Evolutionary conservation across 1,140 invertebrate species (phyloP).

Genomic region (Euwallacea similis): DNA sequence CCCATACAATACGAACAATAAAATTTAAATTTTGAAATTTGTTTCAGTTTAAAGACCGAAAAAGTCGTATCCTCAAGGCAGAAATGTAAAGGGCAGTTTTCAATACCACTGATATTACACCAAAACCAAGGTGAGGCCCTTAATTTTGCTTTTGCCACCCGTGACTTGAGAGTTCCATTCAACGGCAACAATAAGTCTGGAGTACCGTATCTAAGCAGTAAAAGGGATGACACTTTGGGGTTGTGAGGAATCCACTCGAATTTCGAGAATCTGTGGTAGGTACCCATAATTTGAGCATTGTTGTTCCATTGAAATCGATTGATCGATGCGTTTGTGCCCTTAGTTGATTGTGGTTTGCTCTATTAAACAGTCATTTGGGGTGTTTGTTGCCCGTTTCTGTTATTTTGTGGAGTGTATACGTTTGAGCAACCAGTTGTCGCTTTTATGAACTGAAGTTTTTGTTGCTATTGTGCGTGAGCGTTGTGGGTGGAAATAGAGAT

Average conservation of each 20-base stretch:
- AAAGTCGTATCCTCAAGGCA: constrained; percentile 15
- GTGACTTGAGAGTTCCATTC: constrained; percentile 40
- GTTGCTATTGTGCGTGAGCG: no score
- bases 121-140: constrained; percentile 30
- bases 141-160: constrained; percentile 42
- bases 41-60: constrained; percentile 40
- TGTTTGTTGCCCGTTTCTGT: constrained; percentile 16
- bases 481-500: no score
- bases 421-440: no score
- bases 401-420: neutral
- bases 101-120: constrained; percentile 36
- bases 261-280: constrained; percentile 42
- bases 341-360: constrained; percentile 23
- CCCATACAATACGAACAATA: constrained; percentile 36
- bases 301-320: constrained; percentile 32
- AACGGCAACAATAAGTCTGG: constrained; percentile 31
- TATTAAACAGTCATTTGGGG: constrained; percentile 32
- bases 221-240: constrained; percentile 36
- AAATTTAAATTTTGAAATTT: constrained; percentile 46
- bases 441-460: no score
- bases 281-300: constrained; percentile 39
- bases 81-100: constrained; percentile 1
- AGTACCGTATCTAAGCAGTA: constrained; percentile 42
- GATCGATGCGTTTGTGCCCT: constrained; percentile 34
- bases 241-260: constrained; percentile 37